Conservation (phyloP, 1,140 invertebrate species). For the Zelostemma sp. region DNA sequence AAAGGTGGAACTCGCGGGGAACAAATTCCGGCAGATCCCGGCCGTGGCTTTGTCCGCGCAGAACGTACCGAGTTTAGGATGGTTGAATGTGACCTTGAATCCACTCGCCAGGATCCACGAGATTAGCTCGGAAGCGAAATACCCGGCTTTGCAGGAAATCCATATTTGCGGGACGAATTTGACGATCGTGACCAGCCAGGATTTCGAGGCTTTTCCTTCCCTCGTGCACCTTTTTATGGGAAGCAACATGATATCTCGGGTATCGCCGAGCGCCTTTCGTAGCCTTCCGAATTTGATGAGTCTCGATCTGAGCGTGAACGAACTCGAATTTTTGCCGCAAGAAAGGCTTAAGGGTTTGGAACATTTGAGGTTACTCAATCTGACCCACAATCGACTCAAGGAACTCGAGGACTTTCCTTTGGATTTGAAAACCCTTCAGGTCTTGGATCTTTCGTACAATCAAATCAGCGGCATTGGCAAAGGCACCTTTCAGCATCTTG, state of each 20-base stretch:
- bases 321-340: conserved; percentile 85
- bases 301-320: conserved; percentile 86
- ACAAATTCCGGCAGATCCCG: conserved; percentile 86
- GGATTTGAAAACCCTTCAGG: conserved; percentile 82
- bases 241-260: conserved; percentile 81
- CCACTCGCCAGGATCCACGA: conserved; percentile 81
- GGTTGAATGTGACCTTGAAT: conserved; percentile 87
- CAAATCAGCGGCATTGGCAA: conserved; percentile 83
- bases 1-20: conserved; percentile 83
- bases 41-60: conserved; percentile 82
- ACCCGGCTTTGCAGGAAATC: conserved; percentile 83
- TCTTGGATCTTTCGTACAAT: conserved; percentile 87
- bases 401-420: conserved; percentile 86
- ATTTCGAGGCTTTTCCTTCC: conserved; percentile 88
- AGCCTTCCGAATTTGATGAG: conserved; percentile 81
- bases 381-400: conserved; percentile 85
- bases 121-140: conserved; percentile 73
- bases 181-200: conserved; percentile 86
- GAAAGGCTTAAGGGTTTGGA: conserved; percentile 86
- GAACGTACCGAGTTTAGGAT: conserved; percentile 78
- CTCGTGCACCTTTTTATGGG: conserved; percentile 81
- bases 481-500: conserved; percentile 81
- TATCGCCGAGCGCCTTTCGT: conserved; percentile 88
- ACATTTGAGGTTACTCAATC: conserved; percentile 80
- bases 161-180: conserved; percentile 87